Evolutionary conservation across 2,113 vertebrate species (phyloP).

Genomic region (Peromyscus leucopus): DNA sequence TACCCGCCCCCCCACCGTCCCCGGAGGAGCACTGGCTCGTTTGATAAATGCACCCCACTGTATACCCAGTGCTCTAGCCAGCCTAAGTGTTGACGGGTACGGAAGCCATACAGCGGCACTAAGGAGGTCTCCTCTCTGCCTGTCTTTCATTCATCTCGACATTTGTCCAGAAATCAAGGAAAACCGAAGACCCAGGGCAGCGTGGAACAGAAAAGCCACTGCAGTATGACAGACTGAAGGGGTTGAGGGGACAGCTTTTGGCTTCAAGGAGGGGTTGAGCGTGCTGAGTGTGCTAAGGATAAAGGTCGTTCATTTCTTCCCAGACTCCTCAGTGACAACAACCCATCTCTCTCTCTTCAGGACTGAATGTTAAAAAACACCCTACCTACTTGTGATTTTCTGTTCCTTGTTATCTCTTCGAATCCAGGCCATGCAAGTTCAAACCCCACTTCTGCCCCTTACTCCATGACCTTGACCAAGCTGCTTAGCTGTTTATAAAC

Average conservation of each 20-base stretch:
- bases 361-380: neutral
- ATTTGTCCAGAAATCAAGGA: neutral
- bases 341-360: neutral
- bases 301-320: neutral
- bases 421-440: neutral
- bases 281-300: neutral
- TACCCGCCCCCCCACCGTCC: accelerated
- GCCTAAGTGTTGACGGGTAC: neutral
- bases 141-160: neutral
- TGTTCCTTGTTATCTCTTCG: neutral
- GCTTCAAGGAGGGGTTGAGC: neutral
- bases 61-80: neutral
- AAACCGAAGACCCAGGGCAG: neutral
- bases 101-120: neutral
- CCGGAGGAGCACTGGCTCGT: neutral
- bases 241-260: neutral
- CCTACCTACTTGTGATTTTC: neutral
- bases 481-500: neutral
- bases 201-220: neutral
- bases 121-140: neutral
- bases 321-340: neutral
- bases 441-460: neutral
- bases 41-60: neutral
- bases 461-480: neutral
- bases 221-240: neutral